A percentile compares a stretch with the other conserved stretches of the same genome.
Conservation (phyloP, 1,140 invertebrate species). For the Latrodectus geometricus region DNA sequence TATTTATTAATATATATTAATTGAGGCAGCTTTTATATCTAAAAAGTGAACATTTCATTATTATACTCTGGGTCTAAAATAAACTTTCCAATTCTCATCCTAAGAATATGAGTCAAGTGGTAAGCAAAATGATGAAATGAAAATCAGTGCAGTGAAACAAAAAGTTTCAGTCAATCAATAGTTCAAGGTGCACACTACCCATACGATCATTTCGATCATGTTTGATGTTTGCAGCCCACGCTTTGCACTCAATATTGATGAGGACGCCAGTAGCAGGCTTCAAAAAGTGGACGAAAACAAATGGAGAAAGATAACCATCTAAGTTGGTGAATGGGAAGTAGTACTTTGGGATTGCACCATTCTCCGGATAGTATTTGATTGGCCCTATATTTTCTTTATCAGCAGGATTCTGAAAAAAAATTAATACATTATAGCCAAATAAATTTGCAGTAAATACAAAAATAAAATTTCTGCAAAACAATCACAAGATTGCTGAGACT, state of each 20-base stretch:
- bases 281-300: conserved; percentile 86
- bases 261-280: conserved; percentile 86
- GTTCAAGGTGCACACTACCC: conserved; percentile 94
- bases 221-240: conserved; percentile 92
- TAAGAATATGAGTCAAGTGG: not conserved
- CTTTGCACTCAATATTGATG: conserved; percentile 96
- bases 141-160: not conserved
- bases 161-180: conserved; percentile 86
- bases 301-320: conserved; percentile 86
- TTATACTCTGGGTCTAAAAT: conserved; percentile 29
- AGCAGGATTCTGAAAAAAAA: conserved; percentile 76
- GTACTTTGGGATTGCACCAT: conserved; percentile 78
- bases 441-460: no score
- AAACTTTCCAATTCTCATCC: not conserved
- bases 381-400: conserved; percentile 89
- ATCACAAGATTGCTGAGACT: no score
- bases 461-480: no score
- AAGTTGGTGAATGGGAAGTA: conserved; percentile 84
- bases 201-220: conserved; percentile 88
- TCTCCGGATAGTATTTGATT: conserved; percentile 74
- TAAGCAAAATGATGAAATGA: not conserved
- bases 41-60: conserved; percentile 36
- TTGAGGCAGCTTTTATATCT: conserved; percentile 48
- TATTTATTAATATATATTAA: conserved; percentile 21
- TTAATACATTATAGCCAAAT: not conserved